Evolutionary conservation across 2,888 invertebrate genomes (phyloP).

Genomic region (Lumbricus terrestris): DNA sequence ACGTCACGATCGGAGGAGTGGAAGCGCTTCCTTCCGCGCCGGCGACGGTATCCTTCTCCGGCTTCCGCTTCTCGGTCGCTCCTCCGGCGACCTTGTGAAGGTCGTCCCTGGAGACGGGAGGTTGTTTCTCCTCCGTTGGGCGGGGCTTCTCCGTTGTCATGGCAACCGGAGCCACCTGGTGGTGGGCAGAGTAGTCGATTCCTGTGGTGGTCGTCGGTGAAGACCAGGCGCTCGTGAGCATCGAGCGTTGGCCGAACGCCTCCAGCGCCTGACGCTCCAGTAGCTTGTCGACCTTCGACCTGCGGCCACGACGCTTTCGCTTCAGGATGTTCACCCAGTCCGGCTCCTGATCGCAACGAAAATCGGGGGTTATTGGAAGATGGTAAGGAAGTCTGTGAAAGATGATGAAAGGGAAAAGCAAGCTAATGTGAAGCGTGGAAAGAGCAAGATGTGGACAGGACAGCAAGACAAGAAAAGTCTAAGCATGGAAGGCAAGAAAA

Average conservation of each 20-base stretch:
- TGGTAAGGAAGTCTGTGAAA: not conserved
- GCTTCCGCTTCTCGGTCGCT: not conserved
- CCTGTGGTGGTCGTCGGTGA: slow-evolving; percentile 42
- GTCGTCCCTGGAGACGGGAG: not conserved
- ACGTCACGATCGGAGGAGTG: not conserved
- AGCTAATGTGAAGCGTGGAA: too few relatives aligned
- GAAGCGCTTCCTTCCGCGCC: not conserved
- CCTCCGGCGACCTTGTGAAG: not conserved
- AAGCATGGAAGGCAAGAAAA: too few relatives aligned
- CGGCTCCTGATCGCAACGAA: slow-evolving; percentile 16
- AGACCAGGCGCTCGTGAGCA: not conserved
- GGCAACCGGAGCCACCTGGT: not conserved
- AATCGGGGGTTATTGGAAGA: too few relatives aligned
- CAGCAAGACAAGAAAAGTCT: too few relatives aligned
- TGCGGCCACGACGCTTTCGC: slow-evolving; percentile 51
- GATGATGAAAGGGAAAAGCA: too few relatives aligned
- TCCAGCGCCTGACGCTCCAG: slow-evolving; percentile 49
- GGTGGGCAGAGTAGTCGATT: not conserved
- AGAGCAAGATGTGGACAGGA: too few relatives aligned
- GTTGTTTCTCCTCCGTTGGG: not conserved
- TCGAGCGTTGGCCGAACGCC: slow-evolving; percentile 22
- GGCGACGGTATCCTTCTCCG: not conserved
- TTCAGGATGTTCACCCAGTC: slow-evolving; percentile 30
- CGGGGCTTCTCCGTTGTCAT: not conserved
- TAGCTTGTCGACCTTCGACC: slow-evolving; percentile 55